Percentiles rank a stretch among this genome's conserved stretches.
Evolutionary conservation across 2,888 invertebrate genomes (phyloP).

Genomic region (Lottia scabra): DNA sequence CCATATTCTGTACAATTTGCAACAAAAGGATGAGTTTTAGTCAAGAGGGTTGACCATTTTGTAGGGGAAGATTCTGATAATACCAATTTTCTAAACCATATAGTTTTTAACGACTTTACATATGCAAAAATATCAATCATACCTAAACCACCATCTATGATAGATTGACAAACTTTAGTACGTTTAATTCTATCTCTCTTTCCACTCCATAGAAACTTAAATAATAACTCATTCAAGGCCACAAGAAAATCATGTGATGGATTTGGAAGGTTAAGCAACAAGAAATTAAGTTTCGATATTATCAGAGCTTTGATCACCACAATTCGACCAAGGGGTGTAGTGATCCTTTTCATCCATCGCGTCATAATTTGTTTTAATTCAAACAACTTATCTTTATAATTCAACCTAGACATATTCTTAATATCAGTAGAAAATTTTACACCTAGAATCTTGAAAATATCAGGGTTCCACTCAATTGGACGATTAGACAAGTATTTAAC

Average conservation of each 20-base stretch:
- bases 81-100: not conserved
- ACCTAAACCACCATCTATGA: not conserved
- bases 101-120: not conserved
- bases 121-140: constrained; percentile 2
- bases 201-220: not conserved
- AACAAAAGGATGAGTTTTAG: too few relatives aligned
- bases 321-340: not conserved
- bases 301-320: not conserved
- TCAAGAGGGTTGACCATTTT: too few relatives aligned
- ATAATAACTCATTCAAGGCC: not conserved
- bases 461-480: too few relatives aligned
- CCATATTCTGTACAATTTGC: too few relatives aligned
- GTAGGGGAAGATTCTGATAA: too few relatives aligned
- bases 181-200: not conserved
- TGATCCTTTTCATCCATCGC: not conserved
- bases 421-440: not conserved
- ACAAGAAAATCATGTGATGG: not conserved
- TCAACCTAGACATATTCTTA: not conserved
- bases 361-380: not conserved
- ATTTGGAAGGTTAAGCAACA: not conserved
- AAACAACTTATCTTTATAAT: not conserved
- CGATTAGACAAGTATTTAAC: too few relatives aligned
- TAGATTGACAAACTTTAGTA: not conserved
- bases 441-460: not conserved
- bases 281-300: not conserved